Conservation (phyloP, 2,888 invertebrate species). For the Catocala sponsa region DNA sequence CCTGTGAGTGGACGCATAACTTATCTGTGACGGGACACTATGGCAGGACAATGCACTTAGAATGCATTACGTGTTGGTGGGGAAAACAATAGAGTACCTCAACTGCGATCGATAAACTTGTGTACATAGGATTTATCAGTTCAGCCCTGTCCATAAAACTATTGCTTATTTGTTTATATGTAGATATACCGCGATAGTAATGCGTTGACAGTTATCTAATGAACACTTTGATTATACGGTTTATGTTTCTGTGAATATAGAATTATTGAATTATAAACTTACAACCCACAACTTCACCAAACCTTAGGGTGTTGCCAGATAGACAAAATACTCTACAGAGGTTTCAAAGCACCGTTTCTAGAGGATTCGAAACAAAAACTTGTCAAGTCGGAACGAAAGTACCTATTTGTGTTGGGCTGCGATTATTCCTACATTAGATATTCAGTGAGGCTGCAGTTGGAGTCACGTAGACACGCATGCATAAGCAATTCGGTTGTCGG, state of each 20-base stretch:
- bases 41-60: slow-evolving; percentile 71
- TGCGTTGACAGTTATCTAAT: not conserved
- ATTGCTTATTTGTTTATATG: slow-evolving; percentile 8
- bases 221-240: slow-evolving; percentile 7
- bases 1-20: slow-evolving; percentile 50
- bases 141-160: slow-evolving; percentile 21
- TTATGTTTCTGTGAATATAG: not conserved
- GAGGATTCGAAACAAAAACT: not conserved
- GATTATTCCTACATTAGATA: slow-evolving; percentile 67
- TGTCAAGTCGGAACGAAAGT: slow-evolving; percentile 41
- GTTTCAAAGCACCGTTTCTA: not conserved
- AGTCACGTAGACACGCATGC: slow-evolving; percentile 81
- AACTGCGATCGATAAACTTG: slow-evolving; percentile 61
- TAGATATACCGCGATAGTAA: not conserved
- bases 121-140: slow-evolving; percentile 41
- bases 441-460: slow-evolving; percentile 72
- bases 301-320: too few relatives aligned
- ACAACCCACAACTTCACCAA: too few relatives aligned
- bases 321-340: too few relatives aligned
- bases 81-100: slow-evolving; percentile 69
- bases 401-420: slow-evolving; percentile 52
- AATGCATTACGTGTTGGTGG: slow-evolving; percentile 65
- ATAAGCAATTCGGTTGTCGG: slow-evolving; percentile 78
- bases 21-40: slow-evolving; percentile 62
- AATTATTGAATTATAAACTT: too few relatives aligned